phyloP scores from a whole-genome alignment of 2,797 vertebrate species.

The Gymnopithys bicolor region DNA sequence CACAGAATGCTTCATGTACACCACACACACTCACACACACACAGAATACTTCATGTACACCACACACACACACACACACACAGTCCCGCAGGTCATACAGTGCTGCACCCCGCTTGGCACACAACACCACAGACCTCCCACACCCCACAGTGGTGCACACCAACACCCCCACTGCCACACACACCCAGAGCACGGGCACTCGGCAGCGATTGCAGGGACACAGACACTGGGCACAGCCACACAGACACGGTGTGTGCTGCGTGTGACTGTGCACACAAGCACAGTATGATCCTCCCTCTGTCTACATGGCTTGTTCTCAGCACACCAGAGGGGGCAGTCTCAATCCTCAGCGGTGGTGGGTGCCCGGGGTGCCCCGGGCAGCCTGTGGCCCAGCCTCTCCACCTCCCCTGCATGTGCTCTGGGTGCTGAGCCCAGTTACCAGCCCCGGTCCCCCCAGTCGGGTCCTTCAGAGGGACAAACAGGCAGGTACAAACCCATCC shows the following conservation, averaged over 20 bases:
- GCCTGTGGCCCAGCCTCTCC: not conserved
- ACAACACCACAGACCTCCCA: too few relatives aligned
- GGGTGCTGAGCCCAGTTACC: not conserved
- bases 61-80: not conserved
- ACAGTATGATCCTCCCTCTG: rapidly evolving
- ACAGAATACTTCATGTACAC: too few relatives aligned
- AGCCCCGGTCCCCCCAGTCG: rapidly evolving
- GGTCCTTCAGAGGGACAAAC: not conserved
- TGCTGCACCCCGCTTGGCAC: not conserved
- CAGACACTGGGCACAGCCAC: rapidly evolving
- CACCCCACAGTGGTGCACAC: not conserved
- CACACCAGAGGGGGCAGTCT: rapidly evolving
- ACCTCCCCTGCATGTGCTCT: rapidly evolving
- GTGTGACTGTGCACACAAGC: not conserved
- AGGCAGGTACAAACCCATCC: too few relatives aligned
- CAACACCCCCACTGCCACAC: not conserved
- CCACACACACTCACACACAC: too few relatives aligned
- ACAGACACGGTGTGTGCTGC: not conserved
- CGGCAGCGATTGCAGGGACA: rapidly evolving
- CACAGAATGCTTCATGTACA: too few relatives aligned
- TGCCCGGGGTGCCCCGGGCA: not conserved
- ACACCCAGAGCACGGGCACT: not conserved
- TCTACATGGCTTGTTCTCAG: not conserved
- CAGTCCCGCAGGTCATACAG: not conserved
- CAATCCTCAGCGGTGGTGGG: rapidly evolving